phyloP scores from a whole-genome alignment of 2,797 vertebrate genomes.

The Crocidura indochinensis region DNA sequence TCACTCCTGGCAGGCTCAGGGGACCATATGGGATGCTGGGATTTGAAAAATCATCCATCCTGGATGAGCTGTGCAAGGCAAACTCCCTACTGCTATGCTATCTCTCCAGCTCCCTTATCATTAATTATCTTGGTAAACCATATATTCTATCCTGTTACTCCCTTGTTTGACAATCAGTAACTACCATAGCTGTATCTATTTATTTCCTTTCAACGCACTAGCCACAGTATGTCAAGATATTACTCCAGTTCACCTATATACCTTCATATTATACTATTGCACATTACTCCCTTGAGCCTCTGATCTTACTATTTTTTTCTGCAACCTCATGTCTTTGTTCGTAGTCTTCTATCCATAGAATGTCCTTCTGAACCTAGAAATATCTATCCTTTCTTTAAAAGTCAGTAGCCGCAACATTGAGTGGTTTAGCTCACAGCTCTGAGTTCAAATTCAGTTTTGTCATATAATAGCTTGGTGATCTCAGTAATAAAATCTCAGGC shows the following conservation, averaged over 20 bases:
- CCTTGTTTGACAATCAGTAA: not conserved
- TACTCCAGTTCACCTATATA: not conserved
- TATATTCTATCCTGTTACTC: not conserved
- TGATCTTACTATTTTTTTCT: not conserved
- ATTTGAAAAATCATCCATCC: too few species aligned
- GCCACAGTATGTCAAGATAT: not conserved
- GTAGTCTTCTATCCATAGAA: not conserved
- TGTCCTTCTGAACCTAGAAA: not conserved
- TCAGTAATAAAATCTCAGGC: not conserved
- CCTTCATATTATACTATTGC: not conserved
- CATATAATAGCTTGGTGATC: conserved; percentile 24
- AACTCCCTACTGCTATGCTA: too few species aligned
- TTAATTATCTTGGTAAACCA: conserved; percentile 36
- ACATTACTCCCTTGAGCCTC: not conserved
- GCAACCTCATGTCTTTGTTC: not conserved
- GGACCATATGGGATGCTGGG: too few species aligned
- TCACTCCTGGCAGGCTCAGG: too few species aligned
- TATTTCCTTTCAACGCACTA: not conserved
- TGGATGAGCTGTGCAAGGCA: too few species aligned
- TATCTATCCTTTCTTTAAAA: not conserved
- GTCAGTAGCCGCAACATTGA: not conserved
- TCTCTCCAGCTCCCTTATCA: too few species aligned
- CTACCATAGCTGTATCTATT: not conserved
- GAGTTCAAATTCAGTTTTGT: conserved; percentile 29
- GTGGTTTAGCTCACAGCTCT: not conserved